Evolutionary conservation across 2,888 invertebrate species (phyloP), one percentile per base, ranked within the genome.

Genomic region (Drosophila atroscutellata): DNA sequence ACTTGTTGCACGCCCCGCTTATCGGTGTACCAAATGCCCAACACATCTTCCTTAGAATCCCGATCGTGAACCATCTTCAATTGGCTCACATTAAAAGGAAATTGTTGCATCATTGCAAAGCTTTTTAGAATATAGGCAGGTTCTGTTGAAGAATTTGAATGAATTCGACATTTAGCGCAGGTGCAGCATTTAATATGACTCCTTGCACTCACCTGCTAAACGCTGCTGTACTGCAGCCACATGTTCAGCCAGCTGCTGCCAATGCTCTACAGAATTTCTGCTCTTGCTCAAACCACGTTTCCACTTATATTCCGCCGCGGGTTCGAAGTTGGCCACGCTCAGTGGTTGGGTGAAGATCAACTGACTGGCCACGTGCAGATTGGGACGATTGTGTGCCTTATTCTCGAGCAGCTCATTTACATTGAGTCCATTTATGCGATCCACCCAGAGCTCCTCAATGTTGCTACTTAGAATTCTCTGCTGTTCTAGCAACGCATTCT

Each of bases 391-490:
- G 28, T 62, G 62, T 2, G 89, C 90, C 50, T 83, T 88, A 55
- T 88, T 88, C 0, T 24, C 36, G 9, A 89, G 59, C 26, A 86
- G 63, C 2, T 88, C 80, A 24, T 83, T 82, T 2, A 92, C 81
- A 60, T 91, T 91, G 45, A 92, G 86, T 2, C 91, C 91, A 71
- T 92, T 91, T 39, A 94, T 91, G 0, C 42, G 36, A 24, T 88
- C 86, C 36, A 88, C 78, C 61, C 86, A 73, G 1, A 93, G 70
- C 57, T 91, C 73, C 26, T 90, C 83, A 59, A 93, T 84, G 36
- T 91, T 90, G 67, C 89, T 89, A 9, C 90, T 82, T 7, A 90
- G 64, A 49, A 93, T 90, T 39, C 78, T 80, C 26, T 86, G 75
- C 28, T 70, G 54, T 9, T 80, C 78, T 1, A 81, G 67, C 0